Conservation (phyloP, 2,888 invertebrate genomes). For the Dryococelus australis region DNA sequence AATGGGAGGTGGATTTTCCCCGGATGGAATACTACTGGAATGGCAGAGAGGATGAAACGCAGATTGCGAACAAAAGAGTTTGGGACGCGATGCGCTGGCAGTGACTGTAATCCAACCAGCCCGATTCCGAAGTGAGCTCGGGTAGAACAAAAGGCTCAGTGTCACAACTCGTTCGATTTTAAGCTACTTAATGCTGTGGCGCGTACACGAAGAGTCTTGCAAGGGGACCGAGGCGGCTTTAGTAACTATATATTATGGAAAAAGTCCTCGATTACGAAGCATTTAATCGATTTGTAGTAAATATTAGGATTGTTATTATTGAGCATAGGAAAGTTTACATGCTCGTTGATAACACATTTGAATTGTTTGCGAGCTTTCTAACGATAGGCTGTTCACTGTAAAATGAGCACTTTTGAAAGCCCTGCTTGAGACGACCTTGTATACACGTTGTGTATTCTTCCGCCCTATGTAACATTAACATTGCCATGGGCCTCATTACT, state of each 20-base stretch:
- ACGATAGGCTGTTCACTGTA: too few species aligned
- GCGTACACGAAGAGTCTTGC: neutral
- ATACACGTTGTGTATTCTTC: too few species aligned
- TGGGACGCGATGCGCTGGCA: too few species aligned
- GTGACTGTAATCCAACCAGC: too few species aligned
- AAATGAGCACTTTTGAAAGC: too few species aligned
- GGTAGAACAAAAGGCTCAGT: neutral
- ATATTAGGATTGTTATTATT: neutral
- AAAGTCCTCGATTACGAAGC: neutral
- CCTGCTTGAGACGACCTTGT: too few species aligned
- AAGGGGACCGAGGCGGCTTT: neutral
- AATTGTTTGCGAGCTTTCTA: too few species aligned
- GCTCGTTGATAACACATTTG: too few species aligned
- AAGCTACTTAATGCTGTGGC: neutral
- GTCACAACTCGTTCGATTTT: neutral
- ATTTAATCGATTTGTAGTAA: neutral
- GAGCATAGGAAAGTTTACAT: too few species aligned
- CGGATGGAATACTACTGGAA: neutral
- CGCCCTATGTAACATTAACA: too few species aligned
- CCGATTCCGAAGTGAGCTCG: neutral
- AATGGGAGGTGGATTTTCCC: neutral
- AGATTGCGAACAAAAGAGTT: too few species aligned
- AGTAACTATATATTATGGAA: neutral
- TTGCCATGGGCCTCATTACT: too few species aligned
- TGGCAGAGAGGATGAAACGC: neutral